These are phyloP conservation scores for Leucophenga montana DNA, from an alignment of 2,888 invertebrate species.

Conservation along the genomic window DNA sequence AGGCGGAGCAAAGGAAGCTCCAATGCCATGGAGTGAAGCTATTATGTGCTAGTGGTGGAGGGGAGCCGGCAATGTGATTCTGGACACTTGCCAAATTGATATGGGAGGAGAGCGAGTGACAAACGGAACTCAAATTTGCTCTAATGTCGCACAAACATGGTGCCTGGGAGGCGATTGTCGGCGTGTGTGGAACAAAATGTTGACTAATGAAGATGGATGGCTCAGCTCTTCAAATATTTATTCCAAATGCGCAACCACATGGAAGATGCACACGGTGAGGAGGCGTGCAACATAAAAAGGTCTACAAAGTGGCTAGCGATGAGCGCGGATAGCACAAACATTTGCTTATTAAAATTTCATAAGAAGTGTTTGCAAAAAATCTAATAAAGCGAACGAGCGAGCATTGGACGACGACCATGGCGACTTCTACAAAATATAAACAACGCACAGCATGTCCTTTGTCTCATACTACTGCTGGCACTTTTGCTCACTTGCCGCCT, in stretches of 20 bases:
- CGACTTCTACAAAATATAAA: not conserved
- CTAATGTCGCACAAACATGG: constrained; percentile 6
- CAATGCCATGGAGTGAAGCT: not conserved
- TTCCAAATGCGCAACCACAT: constrained; percentile 39
- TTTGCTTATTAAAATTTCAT: constrained; percentile 19
- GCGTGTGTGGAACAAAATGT: constrained; percentile 10
- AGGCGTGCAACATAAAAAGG: constrained; percentile 37
- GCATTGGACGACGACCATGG: not conserved
- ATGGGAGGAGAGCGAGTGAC: constrained; percentile 16
- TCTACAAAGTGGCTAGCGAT: constrained; percentile 24
- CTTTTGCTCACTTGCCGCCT: not conserved
- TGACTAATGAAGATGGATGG: constrained; percentile 58
- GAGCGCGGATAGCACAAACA: constrained; percentile 2
- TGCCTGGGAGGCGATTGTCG: constrained; percentile 15
- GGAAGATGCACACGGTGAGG: not conserved
- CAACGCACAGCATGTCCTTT: too few species aligned
- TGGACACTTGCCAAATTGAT: constrained; percentile 20
- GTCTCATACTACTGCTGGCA: not conserved
- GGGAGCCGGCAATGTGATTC: not conserved
- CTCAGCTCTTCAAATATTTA: constrained; percentile 53
- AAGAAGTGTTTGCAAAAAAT: constrained; percentile 7
- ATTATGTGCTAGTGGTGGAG: not conserved
- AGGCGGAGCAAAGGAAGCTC: not conserved
- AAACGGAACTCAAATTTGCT: not conserved
- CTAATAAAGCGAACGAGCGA: not conserved